Evolutionary conservation across 2,797 vertebrate species (phyloP).

Genomic region (Ctenopoma multispine): DNA sequence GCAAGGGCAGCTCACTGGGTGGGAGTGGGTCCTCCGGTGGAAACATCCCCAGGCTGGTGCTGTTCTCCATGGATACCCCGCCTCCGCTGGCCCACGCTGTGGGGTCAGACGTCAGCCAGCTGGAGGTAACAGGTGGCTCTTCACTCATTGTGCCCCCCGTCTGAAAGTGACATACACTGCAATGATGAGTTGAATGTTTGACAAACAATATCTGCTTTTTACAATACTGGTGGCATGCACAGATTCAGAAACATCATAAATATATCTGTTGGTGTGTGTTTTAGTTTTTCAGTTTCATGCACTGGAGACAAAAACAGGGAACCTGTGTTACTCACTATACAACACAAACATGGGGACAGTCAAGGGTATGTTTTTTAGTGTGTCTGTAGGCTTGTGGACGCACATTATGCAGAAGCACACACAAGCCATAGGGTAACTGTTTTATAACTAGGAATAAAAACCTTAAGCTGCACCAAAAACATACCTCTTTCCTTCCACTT

Average conservation of each 20-base stretch:
- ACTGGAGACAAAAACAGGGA: too few relatives aligned
- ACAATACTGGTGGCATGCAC: too few relatives aligned
- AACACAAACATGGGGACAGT: background rate
- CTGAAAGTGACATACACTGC: conserved; percentile 60
- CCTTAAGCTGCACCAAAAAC: background rate
- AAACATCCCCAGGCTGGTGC: conserved; percentile 83
- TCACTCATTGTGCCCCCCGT: conserved; percentile 95
- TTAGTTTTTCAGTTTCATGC: background rate
- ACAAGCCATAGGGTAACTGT: too few relatives aligned
- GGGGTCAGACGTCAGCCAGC: conserved; percentile 90
- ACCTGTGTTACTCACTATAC: conserved; percentile 15
- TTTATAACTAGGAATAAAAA: too few relatives aligned
- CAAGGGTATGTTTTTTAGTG: too few relatives aligned
- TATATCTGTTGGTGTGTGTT: background rate
- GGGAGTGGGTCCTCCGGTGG: conserved; percentile 82
- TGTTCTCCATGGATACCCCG: conserved; percentile 85
- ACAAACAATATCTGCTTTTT: background rate
- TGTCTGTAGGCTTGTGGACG: too few relatives aligned
- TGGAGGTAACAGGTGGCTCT: conserved; percentile 89
- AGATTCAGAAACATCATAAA: too few relatives aligned
- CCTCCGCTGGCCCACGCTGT: conserved; percentile 86
- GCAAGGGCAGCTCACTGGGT: conserved; percentile 85
- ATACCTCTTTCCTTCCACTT: background rate
- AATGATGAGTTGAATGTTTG: background rate
- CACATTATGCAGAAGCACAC: too few relatives aligned